These are phyloP conservation scores for Pyrrhosoma nymphula DNA, from an alignment of 2,888 invertebrate species.

Conservation along the genomic window DNA sequence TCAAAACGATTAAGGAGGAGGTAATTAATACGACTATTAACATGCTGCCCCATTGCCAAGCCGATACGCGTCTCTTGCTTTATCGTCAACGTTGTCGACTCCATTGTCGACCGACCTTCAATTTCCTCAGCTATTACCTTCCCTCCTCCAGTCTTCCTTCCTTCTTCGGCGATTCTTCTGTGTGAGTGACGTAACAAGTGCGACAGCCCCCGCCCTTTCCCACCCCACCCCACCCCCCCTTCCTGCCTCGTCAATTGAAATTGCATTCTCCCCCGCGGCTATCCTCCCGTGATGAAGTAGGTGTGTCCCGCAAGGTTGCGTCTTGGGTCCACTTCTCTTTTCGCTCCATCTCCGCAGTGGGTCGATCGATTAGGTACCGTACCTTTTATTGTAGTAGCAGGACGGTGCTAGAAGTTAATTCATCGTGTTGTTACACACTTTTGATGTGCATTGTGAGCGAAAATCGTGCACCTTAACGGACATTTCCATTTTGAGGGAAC, in stretches of 20 bases:
- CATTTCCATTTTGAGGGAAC: too few relatives aligned
- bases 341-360: background rate
- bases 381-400: background rate
- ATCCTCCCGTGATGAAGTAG: background rate
- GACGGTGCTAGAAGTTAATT: too few relatives aligned
- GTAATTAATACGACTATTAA: background rate
- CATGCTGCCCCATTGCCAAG: conserved; percentile 21
- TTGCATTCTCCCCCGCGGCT: background rate
- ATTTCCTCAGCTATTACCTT: background rate
- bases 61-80: background rate
- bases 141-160: background rate
- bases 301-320: background rate
- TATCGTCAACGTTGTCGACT: background rate
- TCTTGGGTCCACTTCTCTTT: background rate
- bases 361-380: background rate
- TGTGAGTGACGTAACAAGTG: background rate
- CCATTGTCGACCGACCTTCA: background rate
- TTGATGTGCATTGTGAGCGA: too few relatives aligned
- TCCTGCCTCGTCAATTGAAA: background rate
- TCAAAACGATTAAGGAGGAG: background rate
- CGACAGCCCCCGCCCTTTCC: too few relatives aligned
- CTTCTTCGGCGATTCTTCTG: background rate
- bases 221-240: background rate
- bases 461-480: too few relatives aligned
- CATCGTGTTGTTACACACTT: too few relatives aligned